Evolutionary conservation across 2,888 invertebrate species (phyloP), one percentile per base, ranked within the genome.

Genomic region (Pristionchus japonicus): DNA sequence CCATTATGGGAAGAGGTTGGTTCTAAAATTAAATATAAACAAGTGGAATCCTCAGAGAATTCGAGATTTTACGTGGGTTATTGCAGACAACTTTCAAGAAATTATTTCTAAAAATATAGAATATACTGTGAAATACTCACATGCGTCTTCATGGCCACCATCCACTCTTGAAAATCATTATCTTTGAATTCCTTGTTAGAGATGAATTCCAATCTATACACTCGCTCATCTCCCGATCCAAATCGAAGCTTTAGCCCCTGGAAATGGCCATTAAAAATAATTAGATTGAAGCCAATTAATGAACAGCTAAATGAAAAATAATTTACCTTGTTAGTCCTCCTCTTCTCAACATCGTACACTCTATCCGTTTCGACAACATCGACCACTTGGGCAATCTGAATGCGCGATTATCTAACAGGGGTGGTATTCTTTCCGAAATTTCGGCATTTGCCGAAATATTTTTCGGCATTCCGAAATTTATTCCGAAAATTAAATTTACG

Each of bases 201-300:
- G 37, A 99, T 97, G 95, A 98, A 99, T 95, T 98, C 98, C 90
- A 99, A 95, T n/a, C 98, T 95, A 94, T 98, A 98, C 3, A 97
- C 97, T 23, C 97, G 95, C 94, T 98, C 98, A 90, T 97, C 97
- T 0, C 96, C n/a, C n/a, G n/a, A 96, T 0, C 97, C 98, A 61
- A 85, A 47, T 49, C 86, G 83, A 13, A 89, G 82, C 64, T 80
- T 49, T 49, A 85, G 61, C 52, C 82, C 88, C 88, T 64, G 15
- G 1, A 82, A n/a, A n/a, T n/a, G n/a, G n/a, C n/a, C n/a, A n/a
- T n/a, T n/a, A n/a, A n/a, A n/a, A n/a, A n/a, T n/a, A n/a, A n/a
- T n/a, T n/a, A n/a, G n/a, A n/a, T n/a, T 13, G 47, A 43, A n/a
- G n/a, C n/a, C n/a, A n/a, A n/a, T n/a, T n/a, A n/a, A n/a, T n/a